Evolutionary conservation across 2,113 vertebrate species (phyloP).

Genomic region (Corythornis cristatus): DNA sequence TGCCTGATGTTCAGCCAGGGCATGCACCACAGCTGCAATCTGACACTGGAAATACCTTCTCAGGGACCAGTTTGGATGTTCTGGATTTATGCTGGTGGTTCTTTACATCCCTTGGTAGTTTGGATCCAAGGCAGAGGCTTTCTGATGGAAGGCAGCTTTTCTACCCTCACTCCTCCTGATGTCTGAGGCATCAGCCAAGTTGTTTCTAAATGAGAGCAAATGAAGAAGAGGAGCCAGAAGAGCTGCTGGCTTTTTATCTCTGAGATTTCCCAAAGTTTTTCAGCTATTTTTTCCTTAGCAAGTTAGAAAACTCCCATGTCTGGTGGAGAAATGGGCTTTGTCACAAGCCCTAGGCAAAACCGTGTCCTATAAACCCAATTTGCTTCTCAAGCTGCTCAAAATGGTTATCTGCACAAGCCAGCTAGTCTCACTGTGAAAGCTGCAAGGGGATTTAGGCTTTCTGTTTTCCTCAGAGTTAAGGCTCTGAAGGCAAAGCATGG

Average conservation of each 20-base stretch:
- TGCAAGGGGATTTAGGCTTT: neutral
- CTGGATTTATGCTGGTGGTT: neutral
- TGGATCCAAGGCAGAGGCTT: neutral
- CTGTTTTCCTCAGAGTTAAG: neutral
- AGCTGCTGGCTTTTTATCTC: neutral
- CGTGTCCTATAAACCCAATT: neutral
- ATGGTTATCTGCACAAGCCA: neutral
- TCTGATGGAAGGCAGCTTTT: neutral
- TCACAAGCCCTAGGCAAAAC: conserved; percentile 6
- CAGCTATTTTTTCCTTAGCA: neutral
- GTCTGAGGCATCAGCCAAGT: neutral
- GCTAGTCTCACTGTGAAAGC: neutral
- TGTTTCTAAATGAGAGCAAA: neutral
- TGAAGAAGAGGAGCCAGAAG: neutral
- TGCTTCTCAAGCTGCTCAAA: neutral
- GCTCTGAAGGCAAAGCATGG: neutral
- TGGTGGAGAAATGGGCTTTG: neutral
- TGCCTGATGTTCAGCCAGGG: neutral
- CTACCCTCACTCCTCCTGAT: neutral
- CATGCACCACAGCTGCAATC: neutral
- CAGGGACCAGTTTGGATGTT: neutral
- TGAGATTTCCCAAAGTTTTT: neutral
- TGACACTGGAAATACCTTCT: neutral
- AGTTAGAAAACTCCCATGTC: neutral
- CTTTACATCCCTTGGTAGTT: neutral